phyloP scores from a whole-genome alignment of 2,888 invertebrate species.

The Hydroisotoma schaefferi region DNA sequence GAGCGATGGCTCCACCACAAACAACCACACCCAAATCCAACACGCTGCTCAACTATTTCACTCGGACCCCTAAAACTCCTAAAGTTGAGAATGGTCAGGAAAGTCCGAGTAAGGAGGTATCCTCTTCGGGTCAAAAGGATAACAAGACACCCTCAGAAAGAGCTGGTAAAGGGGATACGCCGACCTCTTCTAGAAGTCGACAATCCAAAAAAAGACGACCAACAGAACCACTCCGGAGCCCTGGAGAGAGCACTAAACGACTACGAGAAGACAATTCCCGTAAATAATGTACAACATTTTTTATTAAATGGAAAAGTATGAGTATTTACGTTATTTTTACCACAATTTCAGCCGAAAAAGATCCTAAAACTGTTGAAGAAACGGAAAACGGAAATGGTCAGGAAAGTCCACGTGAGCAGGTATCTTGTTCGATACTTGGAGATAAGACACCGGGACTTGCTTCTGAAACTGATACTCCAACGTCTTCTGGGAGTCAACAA shows the following conservation, averaged over 20 bases:
- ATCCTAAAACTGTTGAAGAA: too few relatives aligned
- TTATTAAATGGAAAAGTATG: background rate
- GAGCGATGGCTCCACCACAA: slow-evolving; percentile 6
- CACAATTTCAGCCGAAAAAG: too few relatives aligned
- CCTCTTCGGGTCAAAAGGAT: background rate
- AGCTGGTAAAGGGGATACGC: background rate
- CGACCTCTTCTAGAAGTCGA: slow-evolving; percentile 10
- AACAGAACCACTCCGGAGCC: slow-evolving; percentile 1
- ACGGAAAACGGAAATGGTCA: too few relatives aligned
- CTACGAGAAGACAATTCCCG: slow-evolving; percentile 19
- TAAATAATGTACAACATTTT: slow-evolving; percentile 1
- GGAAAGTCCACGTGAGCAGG: too few relatives aligned
- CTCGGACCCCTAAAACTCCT: slow-evolving; percentile 19
- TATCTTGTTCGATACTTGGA: too few relatives aligned
- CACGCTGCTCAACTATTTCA: slow-evolving; percentile 33
- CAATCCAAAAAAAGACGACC: slow-evolving; percentile 11
- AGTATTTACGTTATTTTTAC: too few relatives aligned
- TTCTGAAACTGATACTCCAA: too few relatives aligned
- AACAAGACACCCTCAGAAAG: background rate
- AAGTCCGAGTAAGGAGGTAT: background rate
- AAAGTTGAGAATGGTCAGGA: background rate
- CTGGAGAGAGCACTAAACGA: slow-evolving; percentile 15
- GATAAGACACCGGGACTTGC: too few relatives aligned
- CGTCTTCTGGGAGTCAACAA: too few relatives aligned
- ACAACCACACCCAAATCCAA: slow-evolving; percentile 26